phyloP scores from a whole-genome alignment of 2,113 vertebrate genomes.

The Tenrec ecaudatus region DNA sequence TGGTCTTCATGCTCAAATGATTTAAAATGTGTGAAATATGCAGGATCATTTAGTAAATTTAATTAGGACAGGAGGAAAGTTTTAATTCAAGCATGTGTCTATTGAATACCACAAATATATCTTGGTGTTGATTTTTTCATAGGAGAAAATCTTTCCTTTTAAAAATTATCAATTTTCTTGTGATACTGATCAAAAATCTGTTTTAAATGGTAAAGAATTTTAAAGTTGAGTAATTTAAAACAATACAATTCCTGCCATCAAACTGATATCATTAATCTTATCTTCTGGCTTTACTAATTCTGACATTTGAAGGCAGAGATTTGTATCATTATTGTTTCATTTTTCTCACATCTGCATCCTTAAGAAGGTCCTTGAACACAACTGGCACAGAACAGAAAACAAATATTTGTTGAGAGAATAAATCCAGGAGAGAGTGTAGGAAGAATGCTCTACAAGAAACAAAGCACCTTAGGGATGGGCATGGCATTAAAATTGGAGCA shows the following conservation, averaged over 20 bases:
- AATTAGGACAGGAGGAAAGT: not conserved
- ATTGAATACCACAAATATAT: not conserved
- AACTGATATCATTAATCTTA: not conserved
- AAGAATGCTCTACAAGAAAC: not conserved
- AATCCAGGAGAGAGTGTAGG: not conserved
- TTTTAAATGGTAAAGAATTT: constrained; percentile 4
- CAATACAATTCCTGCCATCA: not conserved
- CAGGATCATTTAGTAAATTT: constrained; percentile 21
- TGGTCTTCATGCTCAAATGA: not conserved
- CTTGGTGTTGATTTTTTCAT: not conserved
- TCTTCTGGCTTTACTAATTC: not conserved
- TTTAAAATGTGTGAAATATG: constrained; percentile 60
- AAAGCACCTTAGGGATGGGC: not conserved
- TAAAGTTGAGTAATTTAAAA: not conserved
- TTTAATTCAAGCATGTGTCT: not conserved
- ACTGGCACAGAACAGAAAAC: not conserved
- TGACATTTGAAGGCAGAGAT: not conserved
- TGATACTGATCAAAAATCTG: not conserved
- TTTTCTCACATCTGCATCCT: not conserved
- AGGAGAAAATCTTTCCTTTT: not conserved
- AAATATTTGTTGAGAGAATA: not conserved
- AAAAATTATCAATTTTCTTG: constrained; percentile 9
- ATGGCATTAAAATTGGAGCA: not conserved
- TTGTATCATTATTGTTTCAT: not conserved
- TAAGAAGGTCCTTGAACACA: not conserved